A percentile compares a stretch with the other conserved stretches of the same genome.
Evolutionary conservation across 1,140 invertebrate species (phyloP).

Genomic region (Drosophila tristis): DNA sequence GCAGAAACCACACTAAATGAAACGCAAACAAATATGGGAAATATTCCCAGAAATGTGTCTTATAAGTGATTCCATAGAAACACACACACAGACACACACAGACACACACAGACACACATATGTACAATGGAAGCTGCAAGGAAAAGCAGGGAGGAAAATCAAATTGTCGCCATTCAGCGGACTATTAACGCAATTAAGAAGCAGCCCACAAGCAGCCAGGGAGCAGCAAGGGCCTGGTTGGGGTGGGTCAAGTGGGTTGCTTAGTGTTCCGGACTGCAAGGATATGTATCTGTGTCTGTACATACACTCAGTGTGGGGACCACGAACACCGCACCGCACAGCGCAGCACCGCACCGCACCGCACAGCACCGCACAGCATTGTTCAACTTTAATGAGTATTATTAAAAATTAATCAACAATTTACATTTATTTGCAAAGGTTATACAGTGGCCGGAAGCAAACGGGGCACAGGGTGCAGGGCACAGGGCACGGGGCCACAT

Average conservation of each 20-base stretch:
- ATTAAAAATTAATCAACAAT: constrained; percentile 82
- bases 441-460: no score
- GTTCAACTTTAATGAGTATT: constrained; percentile 75
- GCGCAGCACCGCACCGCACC: constrained; percentile 2
- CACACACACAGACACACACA: no score
- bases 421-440: constrained; percentile 68
- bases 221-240: not conserved
- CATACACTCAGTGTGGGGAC: no score
- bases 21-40: no score
- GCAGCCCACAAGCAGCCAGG: constrained; percentile 13
- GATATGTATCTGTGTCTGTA: constrained; percentile 19
- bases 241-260: constrained; percentile 34
- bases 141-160: constrained; percentile 30
- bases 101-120: no score
- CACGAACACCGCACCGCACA: not conserved
- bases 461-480: not conserved
- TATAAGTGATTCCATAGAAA: no score
- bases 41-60: no score
- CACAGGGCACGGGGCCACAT: not conserved
- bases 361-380: constrained; percentile 48
- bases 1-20: no score
- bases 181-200: constrained; percentile 69
- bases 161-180: constrained; percentile 56
- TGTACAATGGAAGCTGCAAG: no score
- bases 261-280: constrained; percentile 11